Evolutionary conservation across 2,113 vertebrate genomes (phyloP), one percentile per base, ranked within the genome.

Genomic region (Halichoeres trimaculatus): DNA sequence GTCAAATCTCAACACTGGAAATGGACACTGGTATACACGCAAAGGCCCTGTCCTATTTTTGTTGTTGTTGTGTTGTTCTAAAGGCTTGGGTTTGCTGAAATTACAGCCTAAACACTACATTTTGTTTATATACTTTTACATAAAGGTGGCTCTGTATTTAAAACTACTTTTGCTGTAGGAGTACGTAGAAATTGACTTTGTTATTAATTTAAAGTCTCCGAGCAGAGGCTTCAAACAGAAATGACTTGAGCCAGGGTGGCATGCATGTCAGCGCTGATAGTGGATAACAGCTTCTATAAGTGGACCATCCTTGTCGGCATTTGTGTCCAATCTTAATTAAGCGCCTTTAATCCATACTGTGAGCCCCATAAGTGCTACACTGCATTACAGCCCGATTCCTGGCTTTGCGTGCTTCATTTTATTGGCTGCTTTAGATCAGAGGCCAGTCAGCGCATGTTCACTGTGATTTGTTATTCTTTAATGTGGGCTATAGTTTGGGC

Each of bases 391-490:
- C 60, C 53, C 48, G 57, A 69, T 66, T 75, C 35, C 40, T 4
- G 16, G 35, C 73, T 58, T 76, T 80, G 83, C 65, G 8, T 75
- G 69, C 57, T 16, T 10, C 0, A 17, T 48, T 68, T 71, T 70
- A 65, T 80, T 86, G 68, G 75, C 64, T 58, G 61, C 58, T 72
- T 78, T 77, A 68, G 59, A 78, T 78, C 76, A 68, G 74, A 65
- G 55, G 70, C 45, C 56, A 14, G 41, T 75, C 70, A 70, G 60
- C 60, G 57, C 60, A 78, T 76, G 77, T 51, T 76, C 68, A 10
- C 24, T 4, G 56, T 80, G 57, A 76, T 84, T 83, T 85, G 77
- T 87, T 87, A 80, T 86, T 82, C 70, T 71, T 66, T 66, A 72
- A 78, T 72, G 68, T 67, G 2, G 40, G 74, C 45, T 60, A 50